Base-by-base conservation (phyloP, 2,888 invertebrate species). In the Dorcus hopei region DNA sequence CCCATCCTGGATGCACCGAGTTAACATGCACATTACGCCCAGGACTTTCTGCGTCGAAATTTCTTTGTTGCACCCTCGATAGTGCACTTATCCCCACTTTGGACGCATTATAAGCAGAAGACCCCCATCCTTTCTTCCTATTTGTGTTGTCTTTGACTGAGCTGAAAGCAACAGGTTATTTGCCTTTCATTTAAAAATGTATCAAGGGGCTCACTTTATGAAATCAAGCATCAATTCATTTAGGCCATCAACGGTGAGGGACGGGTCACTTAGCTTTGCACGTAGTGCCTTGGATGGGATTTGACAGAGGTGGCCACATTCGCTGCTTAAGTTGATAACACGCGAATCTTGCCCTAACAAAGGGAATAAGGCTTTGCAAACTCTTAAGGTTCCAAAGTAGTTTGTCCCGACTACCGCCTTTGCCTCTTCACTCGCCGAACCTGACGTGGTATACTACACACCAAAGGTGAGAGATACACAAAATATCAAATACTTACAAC, bases 301-400 rank as follows among this genome's bases (percentile, higher is more conserved):
- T 3, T 80, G 80, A 0, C 80, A 78, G 47, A 89, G 74, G 51
- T 85, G 82, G 1, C 89, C 90, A 8, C 81, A 81, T 4, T 84
- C 83, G 62, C 91, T 90, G 0, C 90, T 89, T 0, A 92, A 79
- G 66, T 91, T 89, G 0, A 91, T 86, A 5, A 92, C 90, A 70
- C 87, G 83, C 0, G 89, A 89, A 68, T 88, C 83, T 40, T 85
- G 80, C 54, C 82, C 80, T 4, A 93, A 75, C n/a, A 92, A 70
- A 0, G 91, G 90, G 75, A 91, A 90, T 4, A 93, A 73, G 2
- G 83, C 78, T 50, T 87, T 81, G 52, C 90, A 90, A 0, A 86
- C 81, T 55, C 82, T 79, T n/a, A 88, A 70, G 16, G 87, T 80
- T 7, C 82, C 81, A 71, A 86, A 88, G 72, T 87, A 91, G 73